Evolutionary conservation across 2,888 invertebrate species (phyloP), one percentile per base, ranked within the genome.

Genomic region (Tanytarsus gracilentus): DNA sequence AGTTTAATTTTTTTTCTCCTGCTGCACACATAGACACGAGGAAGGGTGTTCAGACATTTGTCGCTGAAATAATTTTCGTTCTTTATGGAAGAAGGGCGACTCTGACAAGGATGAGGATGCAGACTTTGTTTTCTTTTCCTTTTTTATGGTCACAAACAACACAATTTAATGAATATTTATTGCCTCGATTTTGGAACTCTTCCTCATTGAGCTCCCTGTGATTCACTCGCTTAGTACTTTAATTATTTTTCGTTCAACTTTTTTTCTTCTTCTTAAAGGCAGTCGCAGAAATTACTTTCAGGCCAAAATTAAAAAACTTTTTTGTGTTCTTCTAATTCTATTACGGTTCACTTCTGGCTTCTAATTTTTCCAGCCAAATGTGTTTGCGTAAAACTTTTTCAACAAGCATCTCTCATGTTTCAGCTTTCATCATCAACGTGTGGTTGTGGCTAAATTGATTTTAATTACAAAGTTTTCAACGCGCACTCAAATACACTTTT

Each of bases 401-500:
- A 14, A 14, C 6, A 29, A 6, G 21, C 44, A 18, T 21, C 6
- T 9, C 29, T 29, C 9, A 14, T 44, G 9, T 4, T 44, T 44
- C 44, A n/a, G 44, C 16, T 33, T 23, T 33, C 21, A 2, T 3
- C n/a, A 7, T n/a, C n/a, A 14, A 29, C n/a, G 18, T 26, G 7
- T 26, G 36, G 21, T 30, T 7, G n/a, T 36, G 25, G 23, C 23
- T 21, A 53, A 53, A n/a, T 53, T 53, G 33, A 30, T 53, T 50
- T 53, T 53, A 29, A 53, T 53, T 21, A 44, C 16, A 44, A 44
- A 44, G 49, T 53, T 53, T 53, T 50, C 27, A 51, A n/a, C n/a
- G n/a, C n/a, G n/a, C n/a, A n/a, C n/a, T 53, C 33, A 14, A 14
- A 23, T 9, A 14, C 40, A 11, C 7, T 11, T 40, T 7, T 4